These are phyloP conservation scores for Callosobruchus maculatus DNA, from an alignment of 2,888 invertebrate genomes.

Conservation along the genomic window DNA sequence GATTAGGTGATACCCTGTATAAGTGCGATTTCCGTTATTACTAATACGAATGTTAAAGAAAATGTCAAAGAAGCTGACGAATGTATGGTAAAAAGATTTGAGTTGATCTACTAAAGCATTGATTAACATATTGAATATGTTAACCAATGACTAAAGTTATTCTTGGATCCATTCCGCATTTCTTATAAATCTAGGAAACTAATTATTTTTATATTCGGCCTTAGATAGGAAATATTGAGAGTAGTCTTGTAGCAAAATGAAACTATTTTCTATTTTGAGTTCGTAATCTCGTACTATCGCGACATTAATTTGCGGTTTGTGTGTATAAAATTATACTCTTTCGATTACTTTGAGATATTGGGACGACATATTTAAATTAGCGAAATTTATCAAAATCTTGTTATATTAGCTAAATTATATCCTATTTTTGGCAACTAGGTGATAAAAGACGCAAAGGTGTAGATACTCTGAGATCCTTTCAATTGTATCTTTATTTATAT, in stretches of 20 bases:
- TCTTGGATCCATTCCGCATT: background rate
- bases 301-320: background rate
- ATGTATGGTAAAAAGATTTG: too few species aligned
- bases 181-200: slow-evolving; percentile 7
- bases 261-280: background rate
- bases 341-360: background rate
- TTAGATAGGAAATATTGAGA: slow-evolving; percentile 5
- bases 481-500: background rate
- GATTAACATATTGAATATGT: too few species aligned
- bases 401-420: background rate
- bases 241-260: background rate
- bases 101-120: too few species aligned
- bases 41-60: too few species aligned
- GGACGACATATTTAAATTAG: background rate
- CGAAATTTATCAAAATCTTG: background rate
- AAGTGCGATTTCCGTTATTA: too few species aligned
- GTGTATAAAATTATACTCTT: background rate
- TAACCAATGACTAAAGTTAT: background rate
- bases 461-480: background rate
- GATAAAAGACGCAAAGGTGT: background rate
- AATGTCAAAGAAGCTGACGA: too few species aligned
- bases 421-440: background rate
- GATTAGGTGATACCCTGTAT: too few species aligned
- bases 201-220: slow-evolving; percentile 27
- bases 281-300: background rate